Conservation (phyloP, 2,113 vertebrate genomes). For the Vireo altiloquus region DNA sequence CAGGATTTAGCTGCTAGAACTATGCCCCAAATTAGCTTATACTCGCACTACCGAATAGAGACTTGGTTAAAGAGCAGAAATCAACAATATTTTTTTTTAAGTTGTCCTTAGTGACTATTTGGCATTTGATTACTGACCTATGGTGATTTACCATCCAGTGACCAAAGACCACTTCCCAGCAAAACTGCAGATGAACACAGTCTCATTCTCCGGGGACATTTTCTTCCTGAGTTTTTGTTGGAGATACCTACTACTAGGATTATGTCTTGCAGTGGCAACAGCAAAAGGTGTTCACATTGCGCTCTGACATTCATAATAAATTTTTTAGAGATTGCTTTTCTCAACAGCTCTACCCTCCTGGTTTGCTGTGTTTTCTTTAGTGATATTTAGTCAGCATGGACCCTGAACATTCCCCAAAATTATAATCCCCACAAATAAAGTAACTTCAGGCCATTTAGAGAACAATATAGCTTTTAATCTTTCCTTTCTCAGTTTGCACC, state of each 20-base stretch:
- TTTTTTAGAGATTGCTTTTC: neutral
- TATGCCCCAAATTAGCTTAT: neutral
- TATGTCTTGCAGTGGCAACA: neutral
- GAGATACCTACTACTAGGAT: neutral
- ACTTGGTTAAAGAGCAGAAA: neutral
- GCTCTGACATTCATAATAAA: neutral
- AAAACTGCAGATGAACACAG: neutral
- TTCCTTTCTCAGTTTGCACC: neutral
- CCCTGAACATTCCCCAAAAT: neutral
- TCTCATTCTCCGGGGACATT: neutral
- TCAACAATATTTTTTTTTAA: neutral
- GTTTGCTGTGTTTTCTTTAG: neutral
- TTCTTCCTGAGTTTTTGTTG: neutral
- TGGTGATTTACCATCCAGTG: neutral
- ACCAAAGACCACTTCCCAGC: neutral
- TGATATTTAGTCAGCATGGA: neutral
- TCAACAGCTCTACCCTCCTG: neutral
- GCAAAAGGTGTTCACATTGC: neutral
- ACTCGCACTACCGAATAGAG: rapidly evolving
- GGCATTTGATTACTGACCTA: neutral
- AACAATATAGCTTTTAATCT: neutral
- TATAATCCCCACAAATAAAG: neutral
- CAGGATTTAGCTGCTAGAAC: neutral
- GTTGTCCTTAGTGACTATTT: neutral
- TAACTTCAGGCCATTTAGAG: neutral